Evolutionary conservation across 2,113 vertebrate genomes (phyloP).

Genomic region (Pavo muticus): DNA sequence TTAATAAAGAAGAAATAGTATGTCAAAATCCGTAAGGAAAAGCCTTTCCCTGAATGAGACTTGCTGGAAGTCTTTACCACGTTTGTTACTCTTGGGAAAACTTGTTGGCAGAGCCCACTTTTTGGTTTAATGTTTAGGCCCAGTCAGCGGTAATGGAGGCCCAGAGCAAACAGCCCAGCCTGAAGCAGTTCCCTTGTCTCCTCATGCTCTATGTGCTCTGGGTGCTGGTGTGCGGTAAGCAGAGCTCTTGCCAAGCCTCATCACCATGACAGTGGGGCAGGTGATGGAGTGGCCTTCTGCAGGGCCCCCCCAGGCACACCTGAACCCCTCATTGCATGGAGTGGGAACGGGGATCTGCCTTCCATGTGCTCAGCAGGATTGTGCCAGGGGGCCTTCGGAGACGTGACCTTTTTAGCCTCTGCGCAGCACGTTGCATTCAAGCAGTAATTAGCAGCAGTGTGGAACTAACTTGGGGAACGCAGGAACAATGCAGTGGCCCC

Average conservation of each 20-base stretch:
- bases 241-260: neutral
- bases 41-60: neutral
- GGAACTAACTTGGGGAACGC: slow-evolving; percentile 33
- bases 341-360: neutral
- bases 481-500: neutral
- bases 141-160: neutral
- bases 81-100: neutral
- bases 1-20: neutral
- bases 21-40: neutral
- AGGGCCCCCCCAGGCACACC: neutral
- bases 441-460: slow-evolving; percentile 42
- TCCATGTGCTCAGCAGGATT: slow-evolving; percentile 49
- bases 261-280: neutral
- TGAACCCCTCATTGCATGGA: neutral
- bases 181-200: slow-evolving; percentile 1
- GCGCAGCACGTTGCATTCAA: neutral
- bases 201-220: neutral
- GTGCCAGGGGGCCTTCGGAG: neutral
- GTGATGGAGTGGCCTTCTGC: slow-evolving; percentile 3
- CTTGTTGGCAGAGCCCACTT: neutral
- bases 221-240: neutral
- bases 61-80: neutral
- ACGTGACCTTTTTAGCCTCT: slow-evolving; percentile 44
- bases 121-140: slow-evolving; percentile 37
- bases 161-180: neutral